phyloP scores from a whole-genome alignment of 1,140 invertebrate genomes.

The Pseudoatta argentina region DNA sequence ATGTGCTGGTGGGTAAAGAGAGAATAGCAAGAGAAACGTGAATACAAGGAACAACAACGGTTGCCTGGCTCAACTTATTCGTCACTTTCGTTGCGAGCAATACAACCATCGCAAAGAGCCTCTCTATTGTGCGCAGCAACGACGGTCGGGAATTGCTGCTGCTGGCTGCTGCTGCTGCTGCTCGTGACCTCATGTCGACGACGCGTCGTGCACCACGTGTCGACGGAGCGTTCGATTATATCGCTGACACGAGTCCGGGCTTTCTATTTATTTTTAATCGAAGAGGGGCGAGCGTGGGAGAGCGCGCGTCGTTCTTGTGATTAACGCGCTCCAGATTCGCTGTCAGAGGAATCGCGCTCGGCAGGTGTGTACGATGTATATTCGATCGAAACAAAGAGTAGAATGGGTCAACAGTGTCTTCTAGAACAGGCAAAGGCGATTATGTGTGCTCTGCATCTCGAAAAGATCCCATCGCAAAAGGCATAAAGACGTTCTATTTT shows the following conservation, averaged over 20 bases:
- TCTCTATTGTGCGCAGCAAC: constrained; percentile 30
- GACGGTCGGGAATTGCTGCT: background rate
- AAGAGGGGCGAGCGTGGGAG: constrained; percentile 14
- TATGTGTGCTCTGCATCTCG: background rate
- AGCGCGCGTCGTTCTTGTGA: constrained; percentile 42
- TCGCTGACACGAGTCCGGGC: constrained; percentile 2
- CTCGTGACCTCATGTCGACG: constrained; percentile 13
- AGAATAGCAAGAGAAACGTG: constrained; percentile 17
- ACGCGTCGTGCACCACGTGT: constrained; percentile 19
- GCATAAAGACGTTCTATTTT: background rate
- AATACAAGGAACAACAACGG: background rate
- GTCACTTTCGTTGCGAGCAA: constrained; percentile 53
- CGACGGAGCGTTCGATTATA: constrained; percentile 27
- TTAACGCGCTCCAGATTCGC: constrained; percentile 56
- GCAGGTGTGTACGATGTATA: background rate
- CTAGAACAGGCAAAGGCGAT: background rate
- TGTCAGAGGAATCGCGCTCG: constrained; percentile 32
- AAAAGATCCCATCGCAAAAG: background rate
- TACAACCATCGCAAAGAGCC: background rate
- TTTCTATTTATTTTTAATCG: constrained; percentile 56
- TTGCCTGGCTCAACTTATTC: constrained; percentile 51
- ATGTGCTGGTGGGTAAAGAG: constrained; percentile 29
- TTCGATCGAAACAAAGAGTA: constrained; percentile 29
- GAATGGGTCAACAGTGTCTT: constrained; percentile 33
- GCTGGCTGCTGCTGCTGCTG: no score